Evolutionary conservation across 2,797 vertebrate species (phyloP).

Genomic region (Phoebastria nigripes): DNA sequence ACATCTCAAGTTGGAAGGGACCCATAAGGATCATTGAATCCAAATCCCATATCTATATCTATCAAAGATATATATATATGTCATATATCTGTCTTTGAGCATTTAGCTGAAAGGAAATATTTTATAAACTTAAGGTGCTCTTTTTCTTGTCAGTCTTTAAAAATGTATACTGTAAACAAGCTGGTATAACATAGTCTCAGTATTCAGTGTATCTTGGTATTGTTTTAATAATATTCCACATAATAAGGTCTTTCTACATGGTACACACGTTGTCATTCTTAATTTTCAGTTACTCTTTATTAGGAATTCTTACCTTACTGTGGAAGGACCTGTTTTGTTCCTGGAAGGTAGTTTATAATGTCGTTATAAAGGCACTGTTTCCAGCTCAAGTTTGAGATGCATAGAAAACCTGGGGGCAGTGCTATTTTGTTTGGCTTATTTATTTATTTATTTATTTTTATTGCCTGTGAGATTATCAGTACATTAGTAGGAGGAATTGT

Average conservation of each 20-base stretch:
- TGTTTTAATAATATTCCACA: background rate
- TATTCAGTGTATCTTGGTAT: background rate
- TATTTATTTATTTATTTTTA: background rate
- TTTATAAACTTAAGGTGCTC: background rate
- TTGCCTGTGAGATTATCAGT: background rate
- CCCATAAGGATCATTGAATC: background rate
- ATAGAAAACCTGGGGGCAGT: background rate
- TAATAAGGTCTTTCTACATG: background rate
- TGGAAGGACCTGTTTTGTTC: background rate
- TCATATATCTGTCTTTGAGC: background rate
- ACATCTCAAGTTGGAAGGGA: background rate
- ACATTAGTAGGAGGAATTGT: background rate
- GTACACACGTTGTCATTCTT: background rate
- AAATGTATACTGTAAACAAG: background rate
- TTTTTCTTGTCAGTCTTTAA: background rate
- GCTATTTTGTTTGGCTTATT: background rate
- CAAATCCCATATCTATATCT: background rate
- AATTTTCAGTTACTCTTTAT: constrained; percentile 19
- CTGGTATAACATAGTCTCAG: background rate
- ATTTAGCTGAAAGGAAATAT: background rate
- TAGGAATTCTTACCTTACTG: background rate
- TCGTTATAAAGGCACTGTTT: background rate
- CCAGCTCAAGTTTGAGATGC: background rate
- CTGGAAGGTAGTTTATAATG: background rate
- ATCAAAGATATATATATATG: background rate